Evolutionary conservation across 92 coral and sea anemone species (phyloP).

Genomic region (Zoanthus solanderi): DNA sequence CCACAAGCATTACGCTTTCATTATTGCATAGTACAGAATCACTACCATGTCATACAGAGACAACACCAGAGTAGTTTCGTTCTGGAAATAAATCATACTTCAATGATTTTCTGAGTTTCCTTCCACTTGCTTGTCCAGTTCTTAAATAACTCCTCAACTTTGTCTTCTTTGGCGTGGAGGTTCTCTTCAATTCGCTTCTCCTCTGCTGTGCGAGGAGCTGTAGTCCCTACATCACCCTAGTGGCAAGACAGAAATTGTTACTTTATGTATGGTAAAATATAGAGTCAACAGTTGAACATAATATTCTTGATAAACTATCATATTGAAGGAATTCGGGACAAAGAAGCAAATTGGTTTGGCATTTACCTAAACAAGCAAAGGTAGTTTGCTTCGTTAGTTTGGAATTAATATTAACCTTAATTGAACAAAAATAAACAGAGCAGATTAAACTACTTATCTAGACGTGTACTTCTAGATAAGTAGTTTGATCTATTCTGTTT

Average conservation of each 20-base stretch:
- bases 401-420: no score
- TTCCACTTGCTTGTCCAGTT: slow-evolving; percentile 99
- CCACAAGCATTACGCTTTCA: no score
- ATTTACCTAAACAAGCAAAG: no score
- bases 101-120: slow-evolving; percentile 97
- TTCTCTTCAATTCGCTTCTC: slow-evolving; percentile 85
- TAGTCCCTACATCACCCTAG: slow-evolving; percentile 15
- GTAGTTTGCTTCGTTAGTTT: no score
- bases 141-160: slow-evolving; percentile 93
- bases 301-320: background rate
- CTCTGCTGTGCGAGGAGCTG: slow-evolving; percentile 82
- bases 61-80: background rate
- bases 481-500: no score
- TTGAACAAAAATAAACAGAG: no score
- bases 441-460: no score
- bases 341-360: no score
- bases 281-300: background rate
- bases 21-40: background rate
- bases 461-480: no score
- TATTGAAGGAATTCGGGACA: background rate
- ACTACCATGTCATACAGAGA: background rate
- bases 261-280: background rate
- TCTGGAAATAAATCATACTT: slow-evolving; percentile 55
- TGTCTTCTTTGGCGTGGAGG: slow-evolving; percentile 94
- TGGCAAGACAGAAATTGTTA: background rate